A percentile compares a stretch with the other conserved stretches of the same genome.
These are phyloP conservation scores for Tiliqua scincoides DNA, from an alignment of 2,113 vertebrate species.

Conservation along the genomic window DNA sequence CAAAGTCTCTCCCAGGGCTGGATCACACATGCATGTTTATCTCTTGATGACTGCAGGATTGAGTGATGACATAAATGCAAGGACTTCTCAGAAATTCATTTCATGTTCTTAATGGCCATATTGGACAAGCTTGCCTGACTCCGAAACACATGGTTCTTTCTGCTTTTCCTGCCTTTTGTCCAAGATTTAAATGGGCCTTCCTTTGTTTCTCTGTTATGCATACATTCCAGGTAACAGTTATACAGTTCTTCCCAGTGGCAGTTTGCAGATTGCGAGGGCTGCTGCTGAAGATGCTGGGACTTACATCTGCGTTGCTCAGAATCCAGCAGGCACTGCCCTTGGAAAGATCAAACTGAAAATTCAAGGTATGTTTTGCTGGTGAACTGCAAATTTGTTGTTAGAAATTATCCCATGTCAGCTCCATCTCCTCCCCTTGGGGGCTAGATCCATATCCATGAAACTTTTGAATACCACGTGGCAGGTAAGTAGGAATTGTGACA, in stretches of 20 bases:
- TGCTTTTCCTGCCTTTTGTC: background rate
- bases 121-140: background rate
- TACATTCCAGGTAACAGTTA: conserved; percentile 78
- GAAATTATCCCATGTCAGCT: no score
- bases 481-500: no score
- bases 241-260: conserved; percentile 83
- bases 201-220: background rate
- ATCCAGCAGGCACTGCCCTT: conserved; percentile 91
- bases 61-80: background rate
- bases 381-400: background rate
- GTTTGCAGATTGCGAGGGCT: conserved; percentile 87
- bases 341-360: conserved; percentile 94
- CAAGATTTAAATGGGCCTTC: background rate
- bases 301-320: conserved; percentile 96
- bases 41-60: background rate
- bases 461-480: no score
- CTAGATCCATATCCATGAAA: no score
- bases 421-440: no score
- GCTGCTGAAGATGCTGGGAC: conserved; percentile 86
- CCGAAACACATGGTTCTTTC: background rate
- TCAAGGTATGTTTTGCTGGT: conserved; percentile 80
- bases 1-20: background rate
- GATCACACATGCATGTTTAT: background rate
- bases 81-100: background rate
- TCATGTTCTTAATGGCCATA: background rate